These are phyloP conservation scores for Colostygia pectinataria DNA, from an alignment of 2,888 invertebrate genomes.

Conservation along the genomic window DNA sequence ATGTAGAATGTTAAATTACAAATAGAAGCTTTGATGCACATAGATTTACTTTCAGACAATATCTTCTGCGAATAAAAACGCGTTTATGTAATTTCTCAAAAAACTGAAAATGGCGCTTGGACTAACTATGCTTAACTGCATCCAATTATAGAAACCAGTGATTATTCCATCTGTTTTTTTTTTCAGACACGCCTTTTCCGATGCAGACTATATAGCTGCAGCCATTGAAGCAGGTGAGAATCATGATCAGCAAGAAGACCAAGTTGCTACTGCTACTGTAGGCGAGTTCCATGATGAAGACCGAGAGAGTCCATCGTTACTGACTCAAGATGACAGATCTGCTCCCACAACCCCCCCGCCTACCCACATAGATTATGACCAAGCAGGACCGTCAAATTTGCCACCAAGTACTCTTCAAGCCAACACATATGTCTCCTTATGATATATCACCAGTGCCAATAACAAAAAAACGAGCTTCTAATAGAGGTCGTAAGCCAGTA, in stretches of 20 bases:
- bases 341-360: constrained; percentile 4
- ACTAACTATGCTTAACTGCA: too few relatives aligned
- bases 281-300: neutral
- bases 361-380: constrained; percentile 4
- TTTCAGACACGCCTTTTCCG: constrained; percentile 1
- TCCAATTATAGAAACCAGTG: too few relatives aligned
- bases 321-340: constrained; percentile 3
- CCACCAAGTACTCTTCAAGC: neutral
- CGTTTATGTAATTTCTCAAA: too few relatives aligned
- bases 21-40: too few relatives aligned
- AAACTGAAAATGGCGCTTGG: too few relatives aligned
- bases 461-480: constrained; percentile 2
- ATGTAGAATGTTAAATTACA: too few relatives aligned
- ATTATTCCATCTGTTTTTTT: too few relatives aligned
- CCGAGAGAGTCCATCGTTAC: constrained; percentile 5
- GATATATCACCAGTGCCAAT: constrained; percentile 4
- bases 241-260: constrained; percentile 4
- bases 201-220: constrained; percentile 4
- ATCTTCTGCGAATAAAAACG: too few relatives aligned
- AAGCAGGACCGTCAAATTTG: constrained; percentile 7
- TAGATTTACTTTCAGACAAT: too few relatives aligned
- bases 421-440: constrained; percentile 8
- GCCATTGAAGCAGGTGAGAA: constrained; percentile 7
- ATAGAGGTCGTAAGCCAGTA: constrained; percentile 6
- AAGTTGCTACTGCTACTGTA: neutral